Percentiles rank a stretch among this genome's conserved stretches.
Conservation (phyloP, 2,797 vertebrate species). For the Chrysocyon brachyurus region DNA sequence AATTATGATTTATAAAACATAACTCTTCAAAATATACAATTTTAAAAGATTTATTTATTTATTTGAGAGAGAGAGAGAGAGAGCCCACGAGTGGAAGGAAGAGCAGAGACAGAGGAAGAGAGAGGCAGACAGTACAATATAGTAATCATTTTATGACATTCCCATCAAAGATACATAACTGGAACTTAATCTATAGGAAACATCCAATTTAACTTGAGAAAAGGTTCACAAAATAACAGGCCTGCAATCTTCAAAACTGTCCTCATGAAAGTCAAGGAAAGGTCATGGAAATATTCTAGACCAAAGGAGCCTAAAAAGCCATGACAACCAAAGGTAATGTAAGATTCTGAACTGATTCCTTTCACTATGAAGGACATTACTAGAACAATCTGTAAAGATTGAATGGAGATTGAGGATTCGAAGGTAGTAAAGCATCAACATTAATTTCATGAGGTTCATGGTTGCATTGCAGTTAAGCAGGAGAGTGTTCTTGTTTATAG, state of each 20-base stretch:
- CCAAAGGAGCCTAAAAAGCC: neutral
- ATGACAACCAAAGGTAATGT: no score
- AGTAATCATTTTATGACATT: neutral
- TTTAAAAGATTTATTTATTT: neutral
- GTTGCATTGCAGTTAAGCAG: neutral
- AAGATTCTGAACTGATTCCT: neutral
- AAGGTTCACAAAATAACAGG: neutral
- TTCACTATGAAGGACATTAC: neutral
- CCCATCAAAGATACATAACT: neutral
- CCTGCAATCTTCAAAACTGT: neutral
- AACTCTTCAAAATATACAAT: constrained; percentile 35
- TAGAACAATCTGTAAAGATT: neutral
- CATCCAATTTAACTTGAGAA: neutral
- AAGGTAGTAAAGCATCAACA: neutral
- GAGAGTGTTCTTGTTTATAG: neutral
- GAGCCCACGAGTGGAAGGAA: neutral
- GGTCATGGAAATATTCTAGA: neutral
- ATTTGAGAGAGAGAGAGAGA: neutral
- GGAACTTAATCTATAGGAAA: neutral
- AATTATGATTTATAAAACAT: neutral
- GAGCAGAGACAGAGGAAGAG: neutral
- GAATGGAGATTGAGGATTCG: neutral
- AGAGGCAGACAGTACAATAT: neutral
- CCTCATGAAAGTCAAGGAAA: neutral
- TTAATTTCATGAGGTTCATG: neutral